Evolutionary conservation across 1,140 invertebrate genomes (phyloP), one percentile per base, ranked within the genome.

Genomic region (Stegodyphus mimosarum): DNA sequence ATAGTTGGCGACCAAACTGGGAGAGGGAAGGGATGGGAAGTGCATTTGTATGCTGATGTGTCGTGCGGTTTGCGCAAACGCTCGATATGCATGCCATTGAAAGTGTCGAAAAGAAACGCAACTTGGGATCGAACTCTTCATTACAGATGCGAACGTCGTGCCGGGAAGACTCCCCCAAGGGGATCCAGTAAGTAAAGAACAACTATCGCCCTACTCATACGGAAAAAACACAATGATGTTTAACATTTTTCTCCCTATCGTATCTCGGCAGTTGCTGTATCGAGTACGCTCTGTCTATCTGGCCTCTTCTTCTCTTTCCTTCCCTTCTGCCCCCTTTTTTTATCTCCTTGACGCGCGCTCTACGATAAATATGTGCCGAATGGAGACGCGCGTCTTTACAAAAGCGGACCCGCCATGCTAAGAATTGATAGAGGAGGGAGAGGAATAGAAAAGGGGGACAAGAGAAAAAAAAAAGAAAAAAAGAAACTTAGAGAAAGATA

Each of bases 151-250:
- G 83, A 64, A 53, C n/a, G 74, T 18, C 73, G 81, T 84, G 72
- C 66, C 72, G 53, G 48, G 71, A 48, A 70, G 63, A 17, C 66
- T 50, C 10, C 63, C 70, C 66, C 74, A 11, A 33, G 75, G 74
- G 75, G 52, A 18, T 13, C n/a, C 60, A 49, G 67, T 86, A 86
- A 86, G 83, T 86, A 67, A 78, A 71, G 81, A 84, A 84, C 81
- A 84, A 84, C 72, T 84, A 84, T 86, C 75, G 74, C 67, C 74
- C 74, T 86, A 78, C 74, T 86, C 83, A 72, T 48, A 72, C 75
- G 83, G 75, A 86, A 77, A 78, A 86, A 86, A 86, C 83, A 86
- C 83, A 86, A 86, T 86, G 74, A 86, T 86, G 74, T 86, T 86
- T 86, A 86, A 86, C 83, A 86, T 86, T 86, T 86, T 86, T 78